Percentiles rank a stretch among this genome's conserved stretches.
Conservation (phyloP, 2,113 vertebrate genomes). For the Eolophus roseicapilla region DNA sequence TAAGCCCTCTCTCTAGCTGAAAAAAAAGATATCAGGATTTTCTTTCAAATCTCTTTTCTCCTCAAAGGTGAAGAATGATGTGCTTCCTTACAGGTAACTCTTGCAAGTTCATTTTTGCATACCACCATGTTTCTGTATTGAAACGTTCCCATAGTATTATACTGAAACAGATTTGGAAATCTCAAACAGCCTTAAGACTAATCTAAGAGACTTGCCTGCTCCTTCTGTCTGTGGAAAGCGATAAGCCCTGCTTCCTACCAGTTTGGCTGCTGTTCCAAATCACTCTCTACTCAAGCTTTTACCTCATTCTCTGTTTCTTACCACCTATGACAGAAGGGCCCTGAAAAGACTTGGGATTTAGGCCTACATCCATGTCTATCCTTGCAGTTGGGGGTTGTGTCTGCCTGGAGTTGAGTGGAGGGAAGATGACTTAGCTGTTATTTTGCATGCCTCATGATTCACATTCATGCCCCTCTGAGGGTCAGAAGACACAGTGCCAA, state of each 20-base stretch:
- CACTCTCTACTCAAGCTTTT: background rate
- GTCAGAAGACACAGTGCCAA: background rate
- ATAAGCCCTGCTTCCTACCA: background rate
- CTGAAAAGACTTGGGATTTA: background rate
- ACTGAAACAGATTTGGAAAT: background rate
- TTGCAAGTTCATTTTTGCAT: background rate
- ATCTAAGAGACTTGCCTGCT: background rate
- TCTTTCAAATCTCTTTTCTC: background rate
- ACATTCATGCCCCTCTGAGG: background rate
- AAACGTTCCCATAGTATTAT: background rate
- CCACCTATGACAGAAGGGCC: background rate
- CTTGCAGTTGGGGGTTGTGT: background rate
- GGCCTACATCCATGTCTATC: background rate
- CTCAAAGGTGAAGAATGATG: background rate
- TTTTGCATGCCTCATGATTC: background rate
- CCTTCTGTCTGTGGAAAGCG: accelerated
- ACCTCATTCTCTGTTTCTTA: background rate
- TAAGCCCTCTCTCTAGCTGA: background rate
- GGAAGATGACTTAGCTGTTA: background rate
- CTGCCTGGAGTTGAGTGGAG: accelerated
- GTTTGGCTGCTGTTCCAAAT: background rate
- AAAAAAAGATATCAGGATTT: background rate
- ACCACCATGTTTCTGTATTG: background rate
- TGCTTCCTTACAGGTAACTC: background rate
- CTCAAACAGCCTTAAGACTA: background rate